Evolutionary conservation across 2,888 invertebrate species (phyloP), one percentile per base, ranked within the genome.

Genomic region (Brenthis ino): DNA sequence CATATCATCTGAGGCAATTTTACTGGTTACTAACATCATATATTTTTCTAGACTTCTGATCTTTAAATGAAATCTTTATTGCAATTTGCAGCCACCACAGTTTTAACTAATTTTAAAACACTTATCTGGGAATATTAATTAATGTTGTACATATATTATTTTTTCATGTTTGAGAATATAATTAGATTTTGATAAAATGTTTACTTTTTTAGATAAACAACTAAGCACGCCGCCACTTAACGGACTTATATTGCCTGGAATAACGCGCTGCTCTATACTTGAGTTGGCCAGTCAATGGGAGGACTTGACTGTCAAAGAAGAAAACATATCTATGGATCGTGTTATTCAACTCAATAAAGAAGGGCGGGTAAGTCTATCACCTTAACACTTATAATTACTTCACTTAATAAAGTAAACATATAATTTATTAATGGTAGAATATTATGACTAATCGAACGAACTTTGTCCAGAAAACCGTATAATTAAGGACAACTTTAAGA

Each of bases 161-260:
- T 43, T 28, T 11, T 43, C 11, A 11, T 43, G 2, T 43, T 43
- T 43, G 11, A 11, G 37, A 43, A 43, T 43, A 43, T 11, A 8
- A 43, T 43, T 2, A 43, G 11, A 8, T 43, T 43, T 43, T 37
- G 16, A 24, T 24, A 48, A 0, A 12, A 47, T 2, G 37, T 43
- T 11, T 43, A 8, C 11, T 11, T 50, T 2, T 60, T 60, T 16
- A 60, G 99, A 98, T 82, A 96, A 95, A 85, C 98, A 98, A 91
- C 87, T 99, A 77, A 94, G 97, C 47, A 99, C 99, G 11, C 99
- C 99, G 13, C 98, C 99, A 4, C 89, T 99, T 70, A 96, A 97
- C 81, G 99, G 99, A 5, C 93, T 99, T 1, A 99, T 99, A 76
- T 93, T 99, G 76, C 99, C 99, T 11, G 99, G 99, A 58, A 96